These are phyloP conservation scores for Octodon degus DNA, from an alignment of 2,113 vertebrate genomes.

Conservation along the genomic window DNA sequence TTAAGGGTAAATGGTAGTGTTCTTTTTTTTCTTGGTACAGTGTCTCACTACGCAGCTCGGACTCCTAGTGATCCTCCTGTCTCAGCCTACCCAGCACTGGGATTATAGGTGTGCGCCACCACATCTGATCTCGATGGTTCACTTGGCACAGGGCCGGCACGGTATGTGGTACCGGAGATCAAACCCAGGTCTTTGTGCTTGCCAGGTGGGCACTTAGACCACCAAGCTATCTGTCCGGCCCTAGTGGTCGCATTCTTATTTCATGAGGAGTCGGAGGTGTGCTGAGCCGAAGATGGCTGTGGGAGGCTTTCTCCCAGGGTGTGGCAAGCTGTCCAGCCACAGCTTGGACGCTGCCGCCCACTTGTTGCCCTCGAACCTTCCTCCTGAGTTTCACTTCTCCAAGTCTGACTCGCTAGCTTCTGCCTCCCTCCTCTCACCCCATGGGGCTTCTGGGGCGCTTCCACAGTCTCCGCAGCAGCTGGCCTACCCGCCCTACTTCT, in stretches of 20 bases:
- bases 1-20: neutral
- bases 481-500: neutral
- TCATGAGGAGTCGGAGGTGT: neutral
- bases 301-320: neutral
- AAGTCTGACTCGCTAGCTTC: neutral
- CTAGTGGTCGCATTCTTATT: neutral
- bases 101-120: too few species aligned
- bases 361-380: neutral
- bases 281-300: neutral
- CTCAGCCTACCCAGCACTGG: too few species aligned
- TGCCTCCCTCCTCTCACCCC: neutral
- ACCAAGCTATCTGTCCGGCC: too few species aligned
- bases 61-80: too few species aligned
- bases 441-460: neutral
- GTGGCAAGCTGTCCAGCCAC: neutral
- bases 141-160: too few species aligned
- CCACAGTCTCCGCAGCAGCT: rapidly evolving
- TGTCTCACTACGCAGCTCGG: too few species aligned
- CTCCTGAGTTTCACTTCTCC: neutral
- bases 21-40: neutral
- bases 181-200: too few species aligned
- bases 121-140: too few species aligned
- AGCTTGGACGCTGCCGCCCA: neutral
- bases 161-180: too few species aligned
- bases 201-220: too few species aligned